These are phyloP conservation scores for Lophotis ruficrista DNA, from an alignment of 2,113 vertebrate species.

Conservation along the genomic window DNA sequence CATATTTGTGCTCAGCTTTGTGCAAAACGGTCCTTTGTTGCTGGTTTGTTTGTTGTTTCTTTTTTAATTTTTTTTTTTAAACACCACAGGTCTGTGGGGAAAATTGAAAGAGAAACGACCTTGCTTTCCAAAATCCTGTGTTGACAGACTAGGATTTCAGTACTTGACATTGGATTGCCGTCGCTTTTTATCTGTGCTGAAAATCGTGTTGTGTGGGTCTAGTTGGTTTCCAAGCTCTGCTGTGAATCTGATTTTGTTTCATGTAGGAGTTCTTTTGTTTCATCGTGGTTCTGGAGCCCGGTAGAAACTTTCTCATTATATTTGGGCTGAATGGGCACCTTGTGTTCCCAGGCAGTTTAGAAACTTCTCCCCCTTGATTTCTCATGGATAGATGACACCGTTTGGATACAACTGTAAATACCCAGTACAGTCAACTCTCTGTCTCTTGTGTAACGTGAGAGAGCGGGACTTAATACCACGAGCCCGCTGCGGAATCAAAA, in stretches of 20 bases:
- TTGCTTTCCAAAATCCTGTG: constrained; percentile 14
- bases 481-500: constrained; percentile 14
- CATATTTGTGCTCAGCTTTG: background rate
- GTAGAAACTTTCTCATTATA: constrained; percentile 49
- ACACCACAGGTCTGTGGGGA: background rate
- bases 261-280: background rate
- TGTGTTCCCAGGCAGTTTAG: constrained; percentile 62
- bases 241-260: constrained; percentile 32
- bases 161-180: background rate
- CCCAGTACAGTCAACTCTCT: constrained; percentile 76
- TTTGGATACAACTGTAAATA: constrained; percentile 16
- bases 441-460: constrained; percentile 75
- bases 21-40: background rate
- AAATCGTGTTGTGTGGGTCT: constrained; percentile 28
- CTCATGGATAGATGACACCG: constrained; percentile 78
- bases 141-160: constrained; percentile 17
- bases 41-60: background rate
- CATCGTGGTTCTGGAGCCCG: background rate
- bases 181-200: constrained; percentile 7
- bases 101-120: background rate
- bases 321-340: constrained; percentile 59
- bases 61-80: background rate
- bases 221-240: constrained; percentile 25
- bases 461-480: background rate
- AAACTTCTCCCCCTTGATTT: constrained; percentile 69